Conservation (phyloP, 2,888 invertebrate genomes). For the Euplagia quadripunctaria region DNA sequence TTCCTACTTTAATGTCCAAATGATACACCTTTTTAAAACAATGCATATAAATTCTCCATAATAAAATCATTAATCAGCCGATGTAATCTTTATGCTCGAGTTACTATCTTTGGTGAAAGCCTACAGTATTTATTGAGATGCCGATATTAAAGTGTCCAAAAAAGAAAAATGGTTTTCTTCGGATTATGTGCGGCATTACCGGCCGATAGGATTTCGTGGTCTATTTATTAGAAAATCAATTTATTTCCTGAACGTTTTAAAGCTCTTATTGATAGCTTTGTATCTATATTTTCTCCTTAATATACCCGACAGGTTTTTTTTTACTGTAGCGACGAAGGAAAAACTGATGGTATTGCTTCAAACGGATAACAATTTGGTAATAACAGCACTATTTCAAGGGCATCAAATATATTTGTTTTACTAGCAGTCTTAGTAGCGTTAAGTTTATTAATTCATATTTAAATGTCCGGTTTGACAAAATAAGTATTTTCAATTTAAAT, state of each 20-base stretch:
- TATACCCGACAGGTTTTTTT: neutral
- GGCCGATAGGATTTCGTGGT: slow-evolving; percentile 32
- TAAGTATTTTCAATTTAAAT: no score
- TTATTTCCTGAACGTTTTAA: slow-evolving; percentile 2
- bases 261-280: slow-evolving; percentile 4
- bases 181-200: slow-evolving; percentile 39
- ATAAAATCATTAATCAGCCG: slow-evolving; percentile 43
- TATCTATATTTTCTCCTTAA: slow-evolving; percentile 1
- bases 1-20: neutral
- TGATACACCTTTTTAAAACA: slow-evolving; percentile 2
- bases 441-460: no score
- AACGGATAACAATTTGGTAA: neutral
- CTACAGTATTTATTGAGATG: slow-evolving; percentile 42
- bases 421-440: no score
- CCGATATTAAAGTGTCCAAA: slow-evolving; percentile 49
- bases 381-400: no score
- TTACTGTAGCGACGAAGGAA: neutral
- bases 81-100: slow-evolving; percentile 40
- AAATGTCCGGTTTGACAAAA: no score
- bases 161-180: slow-evolving; percentile 38
- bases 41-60: neutral
- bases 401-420: no score
- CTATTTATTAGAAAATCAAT: slow-evolving; percentile 14
- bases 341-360: neutral
- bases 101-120: slow-evolving; percentile 25